phyloP scores from a whole-genome alignment of 2,113 vertebrate genomes.

The Agelaius phoeniceus region DNA sequence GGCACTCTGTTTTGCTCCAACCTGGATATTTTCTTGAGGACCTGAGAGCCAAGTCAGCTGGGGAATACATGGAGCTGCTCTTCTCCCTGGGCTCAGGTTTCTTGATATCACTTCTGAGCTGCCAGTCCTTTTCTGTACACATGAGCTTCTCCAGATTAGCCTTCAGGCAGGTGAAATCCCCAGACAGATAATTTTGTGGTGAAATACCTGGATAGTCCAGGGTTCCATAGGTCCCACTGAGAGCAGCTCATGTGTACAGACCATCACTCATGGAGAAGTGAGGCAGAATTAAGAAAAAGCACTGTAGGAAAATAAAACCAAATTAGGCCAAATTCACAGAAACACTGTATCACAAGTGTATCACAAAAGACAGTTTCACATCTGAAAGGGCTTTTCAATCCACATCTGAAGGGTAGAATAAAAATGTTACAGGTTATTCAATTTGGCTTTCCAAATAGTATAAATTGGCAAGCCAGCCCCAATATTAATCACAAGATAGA shows the following conservation, averaged over 20 bases:
- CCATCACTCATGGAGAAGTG: background rate
- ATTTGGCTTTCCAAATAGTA: slow-evolving; percentile 14
- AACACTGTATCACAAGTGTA: background rate
- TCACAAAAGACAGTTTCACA: background rate
- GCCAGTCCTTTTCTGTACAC: background rate
- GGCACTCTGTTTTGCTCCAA: background rate
- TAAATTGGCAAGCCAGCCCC: background rate
- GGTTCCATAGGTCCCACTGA: background rate
- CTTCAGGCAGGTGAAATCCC: background rate
- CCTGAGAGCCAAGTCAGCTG: background rate
- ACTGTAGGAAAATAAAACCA: background rate
- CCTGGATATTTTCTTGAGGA: background rate
- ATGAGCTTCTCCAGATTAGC: background rate
- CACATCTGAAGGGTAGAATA: background rate
- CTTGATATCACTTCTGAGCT: background rate
- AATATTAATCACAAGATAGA: slow-evolving; percentile 41
- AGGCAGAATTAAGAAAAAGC: slow-evolving; percentile 18
- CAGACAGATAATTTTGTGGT: background rate
- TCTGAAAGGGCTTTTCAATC: slow-evolving; percentile 35
- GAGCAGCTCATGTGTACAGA: background rate
- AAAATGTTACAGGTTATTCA: slow-evolving; percentile 45
- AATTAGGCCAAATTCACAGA: background rate
- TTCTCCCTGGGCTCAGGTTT: background rate
- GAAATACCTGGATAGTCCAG: slow-evolving; percentile 12
- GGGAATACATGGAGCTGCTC: background rate